Conservation (phyloP, 2,113 vertebrate species). For the Pipra filicauda region DNA sequence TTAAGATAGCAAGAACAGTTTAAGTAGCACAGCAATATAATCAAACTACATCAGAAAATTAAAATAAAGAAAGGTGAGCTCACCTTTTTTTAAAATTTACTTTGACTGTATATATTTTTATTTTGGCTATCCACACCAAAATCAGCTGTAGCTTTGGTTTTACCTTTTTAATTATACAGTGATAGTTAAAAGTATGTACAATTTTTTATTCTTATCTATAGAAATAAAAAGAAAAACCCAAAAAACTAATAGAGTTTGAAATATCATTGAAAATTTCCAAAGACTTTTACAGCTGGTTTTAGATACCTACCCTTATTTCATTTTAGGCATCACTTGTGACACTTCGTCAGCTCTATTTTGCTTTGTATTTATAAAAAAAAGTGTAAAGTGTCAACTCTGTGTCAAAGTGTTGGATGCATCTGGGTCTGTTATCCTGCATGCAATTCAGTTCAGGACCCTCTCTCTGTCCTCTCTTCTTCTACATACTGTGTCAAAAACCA, state of each 20-base stretch:
- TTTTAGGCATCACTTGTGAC: not conserved
- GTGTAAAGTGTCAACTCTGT: not conserved
- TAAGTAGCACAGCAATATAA: fast-evolving
- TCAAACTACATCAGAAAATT: not conserved
- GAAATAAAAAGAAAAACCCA: not conserved
- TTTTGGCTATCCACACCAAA: not conserved
- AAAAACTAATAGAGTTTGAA: not conserved
- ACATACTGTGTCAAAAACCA: not conserved
- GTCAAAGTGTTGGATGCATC: not conserved
- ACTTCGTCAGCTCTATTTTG: conserved; percentile 5
- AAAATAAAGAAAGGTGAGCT: not conserved
- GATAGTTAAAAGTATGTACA: not conserved
- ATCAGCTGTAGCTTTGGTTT: not conserved
- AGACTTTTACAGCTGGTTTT: not conserved
- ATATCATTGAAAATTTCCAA: not conserved
- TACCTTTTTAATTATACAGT: not conserved
- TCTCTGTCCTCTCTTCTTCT: not conserved
- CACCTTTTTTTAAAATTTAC: not conserved
- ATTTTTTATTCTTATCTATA: not conserved
- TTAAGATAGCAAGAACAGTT: not conserved
- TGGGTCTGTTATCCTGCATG: not conserved
- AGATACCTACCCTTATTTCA: not conserved
- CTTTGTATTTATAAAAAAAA: conserved; percentile 4
- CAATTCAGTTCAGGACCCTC: not conserved
- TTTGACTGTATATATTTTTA: not conserved